Evolutionary conservation across 2,797 vertebrate genomes (phyloP), one percentile per base, ranked within the genome.

Genomic region (Vultur gryphus): DNA sequence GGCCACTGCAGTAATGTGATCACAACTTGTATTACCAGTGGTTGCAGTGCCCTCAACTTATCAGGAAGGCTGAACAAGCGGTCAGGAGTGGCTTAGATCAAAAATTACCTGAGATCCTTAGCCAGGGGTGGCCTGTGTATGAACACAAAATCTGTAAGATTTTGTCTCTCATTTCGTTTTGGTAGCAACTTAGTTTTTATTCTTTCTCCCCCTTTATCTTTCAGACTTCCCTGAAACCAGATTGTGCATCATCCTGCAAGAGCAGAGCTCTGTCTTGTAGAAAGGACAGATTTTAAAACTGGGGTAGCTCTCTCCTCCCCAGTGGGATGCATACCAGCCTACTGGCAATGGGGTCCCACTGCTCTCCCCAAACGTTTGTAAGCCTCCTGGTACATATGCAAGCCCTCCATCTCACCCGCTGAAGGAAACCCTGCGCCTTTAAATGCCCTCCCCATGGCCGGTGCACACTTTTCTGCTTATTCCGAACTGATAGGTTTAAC

Each of bases 401-500:
- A 79, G 21, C 66, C 39, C 51, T 24, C 12, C 19, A 23, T 26
- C 73, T 97, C 26, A 39, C 46, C 62, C 70, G 41, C 90, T 10
- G 23, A 93, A 93, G 81, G 67, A 82, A 86, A 13, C 11, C 41
- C 69, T 97, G 94, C 11, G 46, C 92, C 91, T 98, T 98, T 97
- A 97, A 97, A 87, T 1, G 5, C 84, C 75, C 64, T 95, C 76
- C 88, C 64, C n/a, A 2, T 16, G 19, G 20, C 0, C 31, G 54
- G 77, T 89, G 81, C 87, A 95, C 90, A 89, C 93, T 97, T 88
- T 96, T 81, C 93, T 97, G 88, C 94, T 95, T 97, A 92, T 80
- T 96, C 93, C 79, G 87, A 95, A 23, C 92, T 97, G 90, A 94
- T 91, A 96, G 85, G 87, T 96, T 97, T 96, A 97, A 96, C 92